A percentile compares a stretch with the other conserved stretches of the same genome.
Evolutionary conservation across 2,888 invertebrate genomes (phyloP).

Genomic region (Habroteleia sp.): DNA sequence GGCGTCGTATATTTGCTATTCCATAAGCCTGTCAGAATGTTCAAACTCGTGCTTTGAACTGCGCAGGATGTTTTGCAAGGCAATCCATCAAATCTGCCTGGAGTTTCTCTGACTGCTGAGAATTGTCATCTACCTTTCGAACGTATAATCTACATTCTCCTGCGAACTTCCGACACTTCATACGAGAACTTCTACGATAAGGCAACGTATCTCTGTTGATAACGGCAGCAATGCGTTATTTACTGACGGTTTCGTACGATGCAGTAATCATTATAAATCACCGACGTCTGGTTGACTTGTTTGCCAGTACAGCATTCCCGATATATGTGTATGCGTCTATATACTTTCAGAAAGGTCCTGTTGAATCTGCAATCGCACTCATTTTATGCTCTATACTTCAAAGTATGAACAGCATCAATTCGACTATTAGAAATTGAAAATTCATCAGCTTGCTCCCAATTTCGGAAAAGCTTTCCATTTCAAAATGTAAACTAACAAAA

Average conservation of each 20-base stretch:
- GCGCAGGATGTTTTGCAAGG: constrained; percentile 63
- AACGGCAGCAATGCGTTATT: constrained; percentile 75
- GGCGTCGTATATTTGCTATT: constrained; percentile 61
- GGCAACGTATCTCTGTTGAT: constrained; percentile 71
- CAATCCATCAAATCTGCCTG: constrained; percentile 67
- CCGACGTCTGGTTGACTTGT: constrained; percentile 65
- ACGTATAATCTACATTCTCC: constrained; percentile 55
- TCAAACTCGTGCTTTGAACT: constrained; percentile 62
- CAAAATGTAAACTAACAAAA: constrained; percentile 13
- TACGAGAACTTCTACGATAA: constrained; percentile 61
- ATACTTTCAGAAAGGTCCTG: constrained; percentile 71
- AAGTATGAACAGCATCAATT: constrained; percentile 34
- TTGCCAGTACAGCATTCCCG: constrained; percentile 53
- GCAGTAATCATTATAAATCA: constrained; percentile 77
- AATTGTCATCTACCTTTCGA: constrained; percentile 63
- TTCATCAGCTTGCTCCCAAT: constrained; percentile 12
- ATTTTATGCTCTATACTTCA: constrained; percentile 22
- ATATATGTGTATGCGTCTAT: constrained; percentile 51
- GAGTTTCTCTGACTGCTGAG: constrained; percentile 64
- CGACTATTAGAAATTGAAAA: constrained; percentile 4
- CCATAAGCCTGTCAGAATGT: constrained; percentile 63
- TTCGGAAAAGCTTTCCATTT: constrained; percentile 13
- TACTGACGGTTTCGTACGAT: constrained; percentile 72
- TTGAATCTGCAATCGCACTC: constrained; percentile 63
- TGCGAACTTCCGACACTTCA: constrained; percentile 63